These are phyloP conservation scores for Acropora tenuis DNA, from an alignment of 64 coral and sea anemone species.

Conservation along the genomic window DNA sequence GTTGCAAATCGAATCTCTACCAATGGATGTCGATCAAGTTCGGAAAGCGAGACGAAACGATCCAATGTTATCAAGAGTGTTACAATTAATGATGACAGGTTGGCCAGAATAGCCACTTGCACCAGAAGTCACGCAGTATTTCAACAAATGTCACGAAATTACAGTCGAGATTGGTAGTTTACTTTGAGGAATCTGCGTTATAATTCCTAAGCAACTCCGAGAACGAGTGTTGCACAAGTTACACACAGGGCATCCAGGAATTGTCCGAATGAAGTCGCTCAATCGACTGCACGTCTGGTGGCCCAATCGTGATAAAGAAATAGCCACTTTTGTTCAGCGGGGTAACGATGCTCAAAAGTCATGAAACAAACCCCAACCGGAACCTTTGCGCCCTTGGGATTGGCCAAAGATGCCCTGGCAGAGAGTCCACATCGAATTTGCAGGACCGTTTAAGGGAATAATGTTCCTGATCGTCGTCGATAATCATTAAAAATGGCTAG, in stretches of 20 bases:
- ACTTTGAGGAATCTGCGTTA: too few relatives aligned
- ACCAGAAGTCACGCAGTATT: too few relatives aligned
- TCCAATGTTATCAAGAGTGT: background rate
- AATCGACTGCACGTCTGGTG: too few relatives aligned
- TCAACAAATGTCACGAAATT: too few relatives aligned
- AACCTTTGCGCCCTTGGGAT: background rate
- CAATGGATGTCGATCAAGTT: constrained; percentile 25
- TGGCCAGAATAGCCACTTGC: background rate
- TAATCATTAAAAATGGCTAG: too few relatives aligned
- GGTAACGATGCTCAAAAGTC: too few relatives aligned
- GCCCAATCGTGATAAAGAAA: background rate
- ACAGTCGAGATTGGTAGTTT: too few relatives aligned
- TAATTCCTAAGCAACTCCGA: background rate
- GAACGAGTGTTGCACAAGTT: too few relatives aligned
- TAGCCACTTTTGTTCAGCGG: background rate
- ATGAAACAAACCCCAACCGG: constrained; percentile 5
- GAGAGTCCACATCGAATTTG: background rate
- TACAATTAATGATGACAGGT: constrained; percentile 22
- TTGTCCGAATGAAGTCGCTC: too few relatives aligned
- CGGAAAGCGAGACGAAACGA: background rate
- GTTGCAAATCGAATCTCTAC: constrained; percentile 21
- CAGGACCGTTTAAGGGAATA: too few relatives aligned
- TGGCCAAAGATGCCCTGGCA: background rate
- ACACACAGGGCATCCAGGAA: too few relatives aligned
- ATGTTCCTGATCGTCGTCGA: too few relatives aligned